Percentiles rank a stretch among this genome's conserved stretches.
These are phyloP conservation scores for Amphipoea lucens DNA, from an alignment of 2,888 invertebrate genomes.

Conservation along the genomic window DNA sequence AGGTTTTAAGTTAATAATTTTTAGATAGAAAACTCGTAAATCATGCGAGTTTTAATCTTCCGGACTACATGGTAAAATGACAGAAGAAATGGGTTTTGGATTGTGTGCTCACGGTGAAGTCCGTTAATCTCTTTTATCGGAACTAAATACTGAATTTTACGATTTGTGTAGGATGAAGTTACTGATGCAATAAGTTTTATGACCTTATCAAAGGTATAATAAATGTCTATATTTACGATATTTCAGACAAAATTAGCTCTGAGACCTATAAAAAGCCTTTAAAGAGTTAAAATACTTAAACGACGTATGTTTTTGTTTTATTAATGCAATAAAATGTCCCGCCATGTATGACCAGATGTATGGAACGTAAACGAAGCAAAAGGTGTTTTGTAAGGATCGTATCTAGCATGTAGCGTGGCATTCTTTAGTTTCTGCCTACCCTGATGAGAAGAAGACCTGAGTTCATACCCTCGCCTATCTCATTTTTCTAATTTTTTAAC, in stretches of 20 bases:
- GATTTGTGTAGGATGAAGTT: slow-evolving; percentile 41
- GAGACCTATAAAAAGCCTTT: slow-evolving; percentile 43
- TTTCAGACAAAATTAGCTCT: slow-evolving; percentile 32
- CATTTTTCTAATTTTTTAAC: too few species aligned
- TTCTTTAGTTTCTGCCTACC: not conserved
- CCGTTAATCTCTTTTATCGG: slow-evolving; percentile 24
- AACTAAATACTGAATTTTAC: slow-evolving; percentile 36
- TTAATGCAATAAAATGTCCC: slow-evolving; percentile 22
- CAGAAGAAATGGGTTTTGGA: not conserved
- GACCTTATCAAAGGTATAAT: slow-evolving; percentile 34
- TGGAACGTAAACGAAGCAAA: not conserved
- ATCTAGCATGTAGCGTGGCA: not conserved
- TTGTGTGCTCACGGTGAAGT: not conserved
- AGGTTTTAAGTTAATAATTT: not conserved
- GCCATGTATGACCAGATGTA: not conserved
- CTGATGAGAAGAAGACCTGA: not conserved
- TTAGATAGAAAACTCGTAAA: not conserved
- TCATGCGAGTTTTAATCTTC: slow-evolving; percentile 1
- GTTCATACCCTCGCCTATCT: too few species aligned
- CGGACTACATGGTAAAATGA: not conserved
- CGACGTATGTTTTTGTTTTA: slow-evolving; percentile 24
- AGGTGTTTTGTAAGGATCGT: not conserved
- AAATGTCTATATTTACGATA: slow-evolving; percentile 47
- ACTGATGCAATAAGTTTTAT: slow-evolving; percentile 50
- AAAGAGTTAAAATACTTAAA: slow-evolving; percentile 28